Base-by-base conservation (phyloP, 2,888 invertebrate genomes). In the Lumbricus terrestris region DNA sequence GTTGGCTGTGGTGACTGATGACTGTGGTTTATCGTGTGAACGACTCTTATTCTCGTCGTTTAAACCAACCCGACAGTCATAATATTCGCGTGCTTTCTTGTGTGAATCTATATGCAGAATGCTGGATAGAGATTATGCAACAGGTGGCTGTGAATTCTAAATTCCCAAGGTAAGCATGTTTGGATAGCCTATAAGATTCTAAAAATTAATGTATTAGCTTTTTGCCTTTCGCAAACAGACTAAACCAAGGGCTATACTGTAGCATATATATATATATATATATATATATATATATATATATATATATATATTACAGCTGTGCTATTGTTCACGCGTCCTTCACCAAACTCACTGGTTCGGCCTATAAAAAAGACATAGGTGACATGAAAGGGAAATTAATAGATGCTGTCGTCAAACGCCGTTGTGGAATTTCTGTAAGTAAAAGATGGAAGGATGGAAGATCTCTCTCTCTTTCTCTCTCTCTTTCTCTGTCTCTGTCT, bases 111-210 rank as follows among this genome's bases (percentile, higher is more conserved):
- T n/a, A 69, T 69, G 69, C 69, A n/a, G 69, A 69, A n/a, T n/a
- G n/a, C n/a, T 69, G 69, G 69, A 69, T 13, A 69, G n/a, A 69
- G 29, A 37, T 85, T 37, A 23, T 35, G 85, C 16, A 85, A 85
- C 85, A 85, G 85, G 37, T 37, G 85, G 85, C 34, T 85, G 85
- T 34, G 37, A 85, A 34, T 85, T 85, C 37, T 85, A 23, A 85
- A 85, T 85, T 85, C 35, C 37, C 85, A 85, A 85, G 85, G 85
- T 85, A 85, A 35, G 85, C 18, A 34, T 34, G 85, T 69, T n/a
- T n/a, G 8, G 29, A n/a, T n/a, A n/a, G n/a, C n/a, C n/a, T n/a
- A n/a, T 8, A 29, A n/a, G n/a, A 69, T 69, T 16, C 0, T 69
- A 23, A 69, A 69, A n/a, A n/a, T n/a, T n/a, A n/a, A 69, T 69